phyloP scores from a whole-genome alignment of 1,140 invertebrate species.

The Zaprionus camerounensis region DNA sequence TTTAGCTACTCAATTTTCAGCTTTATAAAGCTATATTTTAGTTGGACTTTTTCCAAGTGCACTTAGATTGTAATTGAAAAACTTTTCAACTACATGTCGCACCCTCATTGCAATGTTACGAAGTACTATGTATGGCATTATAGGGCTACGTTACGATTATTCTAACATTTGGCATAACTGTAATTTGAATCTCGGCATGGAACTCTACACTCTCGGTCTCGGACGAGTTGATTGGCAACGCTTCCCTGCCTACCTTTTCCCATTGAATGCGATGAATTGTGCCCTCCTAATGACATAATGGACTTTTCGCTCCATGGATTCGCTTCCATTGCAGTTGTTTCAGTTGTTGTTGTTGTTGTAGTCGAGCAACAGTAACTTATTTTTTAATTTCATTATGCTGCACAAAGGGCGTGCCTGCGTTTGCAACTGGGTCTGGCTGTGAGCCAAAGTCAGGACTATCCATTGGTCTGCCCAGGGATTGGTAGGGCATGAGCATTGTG shows the following conservation, averaged over 20 bases:
- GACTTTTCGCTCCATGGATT: slow-evolving; percentile 50
- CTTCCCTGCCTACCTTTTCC: slow-evolving; percentile 33
- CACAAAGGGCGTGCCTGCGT: slow-evolving; percentile 70
- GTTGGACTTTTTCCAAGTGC: background rate
- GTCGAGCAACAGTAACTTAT: slow-evolving; percentile 73
- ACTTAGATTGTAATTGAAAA: background rate
- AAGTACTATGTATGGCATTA: background rate
- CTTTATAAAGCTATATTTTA: background rate
- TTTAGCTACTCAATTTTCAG: background rate
- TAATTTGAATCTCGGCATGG: slow-evolving; percentile 68
- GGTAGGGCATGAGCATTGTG: slow-evolving; percentile 39
- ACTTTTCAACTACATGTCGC: background rate
- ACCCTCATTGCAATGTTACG: slow-evolving; percentile 21
- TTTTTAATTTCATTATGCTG: slow-evolving; percentile 82
- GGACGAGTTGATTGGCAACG: slow-evolving; percentile 42
- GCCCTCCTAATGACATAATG: slow-evolving; percentile 79
- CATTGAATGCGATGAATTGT: slow-evolving; percentile 63
- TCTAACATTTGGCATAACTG: slow-evolving; percentile 57
- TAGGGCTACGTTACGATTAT: slow-evolving; percentile 45
- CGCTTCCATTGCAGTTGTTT: slow-evolving; percentile 16
- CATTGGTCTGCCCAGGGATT: slow-evolving; percentile 20
- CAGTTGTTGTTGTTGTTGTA: slow-evolving; percentile 35
- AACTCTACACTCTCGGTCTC: slow-evolving; percentile 33
- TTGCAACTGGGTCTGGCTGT: slow-evolving; percentile 7
- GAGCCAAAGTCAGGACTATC: slow-evolving; percentile 14